phyloP scores from a whole-genome alignment of 2,888 invertebrate species.

The Chrysomela aeneicollis region DNA sequence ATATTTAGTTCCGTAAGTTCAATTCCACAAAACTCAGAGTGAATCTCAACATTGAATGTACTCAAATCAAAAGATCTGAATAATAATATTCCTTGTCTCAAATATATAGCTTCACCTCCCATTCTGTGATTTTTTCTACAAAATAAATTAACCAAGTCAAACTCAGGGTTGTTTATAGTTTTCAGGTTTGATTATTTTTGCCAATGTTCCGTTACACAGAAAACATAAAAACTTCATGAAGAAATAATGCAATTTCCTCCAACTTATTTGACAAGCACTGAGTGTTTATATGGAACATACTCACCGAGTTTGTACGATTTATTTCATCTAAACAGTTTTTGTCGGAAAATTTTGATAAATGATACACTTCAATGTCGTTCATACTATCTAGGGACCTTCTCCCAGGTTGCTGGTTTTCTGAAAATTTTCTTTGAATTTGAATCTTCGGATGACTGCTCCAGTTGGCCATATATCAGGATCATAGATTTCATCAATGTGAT shows the following conservation, averaged over 20 bases:
- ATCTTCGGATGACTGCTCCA: slow-evolving; percentile 11
- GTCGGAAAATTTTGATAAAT: not conserved
- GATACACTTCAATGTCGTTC: not conserved
- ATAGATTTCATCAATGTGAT: slow-evolving; percentile 4
- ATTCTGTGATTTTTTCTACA: not conserved
- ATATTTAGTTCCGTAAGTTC: too few relatives aligned
- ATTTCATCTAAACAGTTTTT: not conserved
- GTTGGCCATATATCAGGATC: slow-evolving; percentile 10
- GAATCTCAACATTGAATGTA: too few relatives aligned
- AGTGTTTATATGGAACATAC: slow-evolving; percentile 17
- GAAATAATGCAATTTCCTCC: not conserved
- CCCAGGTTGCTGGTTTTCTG: not conserved
- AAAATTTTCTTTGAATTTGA: slow-evolving; percentile 10
- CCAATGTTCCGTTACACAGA: slow-evolving; percentile 9
- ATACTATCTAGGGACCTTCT: not conserved
- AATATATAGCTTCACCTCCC: not conserved
- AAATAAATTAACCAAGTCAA: not conserved
- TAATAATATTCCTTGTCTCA: not conserved
- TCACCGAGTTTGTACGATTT: not conserved
- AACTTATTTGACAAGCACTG: slow-evolving; percentile 17
- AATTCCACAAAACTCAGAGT: too few relatives aligned
- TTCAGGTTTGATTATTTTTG: not conserved
- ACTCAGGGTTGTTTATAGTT: not conserved
- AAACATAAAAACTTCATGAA: not conserved
- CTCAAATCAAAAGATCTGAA: too few relatives aligned